A percentile compares a stretch with the other conserved stretches of the same genome.
Conservation (phyloP, 2,797 vertebrate genomes). For the Urosaurus nigricauda region DNA sequence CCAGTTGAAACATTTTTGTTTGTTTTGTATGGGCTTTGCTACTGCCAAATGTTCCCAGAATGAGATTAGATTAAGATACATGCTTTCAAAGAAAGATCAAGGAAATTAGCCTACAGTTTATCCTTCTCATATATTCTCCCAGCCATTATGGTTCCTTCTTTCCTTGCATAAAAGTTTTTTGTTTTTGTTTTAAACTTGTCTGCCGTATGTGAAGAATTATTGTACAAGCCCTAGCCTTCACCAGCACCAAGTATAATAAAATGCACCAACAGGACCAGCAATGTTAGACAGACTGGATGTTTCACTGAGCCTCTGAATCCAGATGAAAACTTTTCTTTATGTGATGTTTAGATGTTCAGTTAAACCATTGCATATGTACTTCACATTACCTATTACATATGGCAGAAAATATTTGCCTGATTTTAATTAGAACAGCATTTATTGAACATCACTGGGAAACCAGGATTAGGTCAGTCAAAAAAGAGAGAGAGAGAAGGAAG, state of each 20-base stretch:
- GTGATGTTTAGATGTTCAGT: constrained; percentile 64
- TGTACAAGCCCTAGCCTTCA: neutral
- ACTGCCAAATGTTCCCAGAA: constrained; percentile 43
- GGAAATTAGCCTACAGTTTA: constrained; percentile 39
- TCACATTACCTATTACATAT: constrained; percentile 75
- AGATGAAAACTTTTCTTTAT: constrained; percentile 66
- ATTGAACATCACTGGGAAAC: constrained; percentile 47
- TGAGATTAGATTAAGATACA: constrained; percentile 64
- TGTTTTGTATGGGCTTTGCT: constrained; percentile 48
- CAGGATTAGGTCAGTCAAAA: constrained; percentile 55
- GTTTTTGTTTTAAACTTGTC: neutral
- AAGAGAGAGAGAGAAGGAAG: neutral
- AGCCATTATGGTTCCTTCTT: constrained; percentile 39
- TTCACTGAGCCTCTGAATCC: constrained; percentile 48
- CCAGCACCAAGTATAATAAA: constrained; percentile 1
- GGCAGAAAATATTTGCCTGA: constrained; percentile 73
- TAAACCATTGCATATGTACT: constrained; percentile 71
- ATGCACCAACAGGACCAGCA: neutral
- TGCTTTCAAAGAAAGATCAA: constrained; percentile 40
- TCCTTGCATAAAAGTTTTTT: constrained; percentile 29
- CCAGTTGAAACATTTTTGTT: constrained; percentile 68
- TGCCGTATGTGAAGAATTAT: constrained; percentile 38
- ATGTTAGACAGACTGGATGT: constrained; percentile 16
- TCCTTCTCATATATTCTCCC: constrained; percentile 35
- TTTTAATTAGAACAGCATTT: constrained; percentile 69